Base-by-base conservation (phyloP, 2,797 vertebrate species). In the Staurois parvus region DNA sequence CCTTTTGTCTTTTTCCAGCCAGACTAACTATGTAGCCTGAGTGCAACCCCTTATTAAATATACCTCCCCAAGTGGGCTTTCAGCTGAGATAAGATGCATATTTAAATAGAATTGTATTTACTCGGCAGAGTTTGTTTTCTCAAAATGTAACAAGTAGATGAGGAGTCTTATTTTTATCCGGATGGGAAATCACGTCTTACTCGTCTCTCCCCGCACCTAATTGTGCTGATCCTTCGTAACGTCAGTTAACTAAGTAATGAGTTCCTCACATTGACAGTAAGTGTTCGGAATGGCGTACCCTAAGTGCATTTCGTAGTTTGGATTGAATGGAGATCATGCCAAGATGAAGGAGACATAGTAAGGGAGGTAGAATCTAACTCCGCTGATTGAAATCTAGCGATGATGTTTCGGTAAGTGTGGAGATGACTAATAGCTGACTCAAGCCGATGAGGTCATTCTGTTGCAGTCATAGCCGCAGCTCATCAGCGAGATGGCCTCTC, bases 401-500 rank as follows among this genome's bases (percentile, higher is more conserved):
- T 62, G 67, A 79, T 72, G 30, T 85, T 85, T 73, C 83, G 68
- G 76, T 79, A 85, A 79, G 40, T 85, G 64, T 72, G 37, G 69
- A 48, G 69, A 85, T 84, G 83, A 79, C 68, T 85, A 79, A 85
- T 79, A 52, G 83, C 76, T 85, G 83, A 85, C 68, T 74, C 76
- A 79, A 66, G 83, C 52, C n/a, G 76, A 66, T 85, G 76, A 85
- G 76, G 76, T 85, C 76, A 85, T 85, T 79, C 4, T 68, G 59
- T 66, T 79, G 83, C 83, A 79, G 76, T 66, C 52, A 48, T 74
- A 62, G 75, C 52, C 75, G 45, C 56, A 34, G 64, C 83, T 84
- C 75, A 84, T 84, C 75, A 84, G 29, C 40, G 76, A 66, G 68
- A 84, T 84, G 48, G 76, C 56, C 59, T 73, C 34, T 69, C 26